phyloP scores from a whole-genome alignment of 2,888 invertebrate species.

The Zygaena filipendulae region DNA sequence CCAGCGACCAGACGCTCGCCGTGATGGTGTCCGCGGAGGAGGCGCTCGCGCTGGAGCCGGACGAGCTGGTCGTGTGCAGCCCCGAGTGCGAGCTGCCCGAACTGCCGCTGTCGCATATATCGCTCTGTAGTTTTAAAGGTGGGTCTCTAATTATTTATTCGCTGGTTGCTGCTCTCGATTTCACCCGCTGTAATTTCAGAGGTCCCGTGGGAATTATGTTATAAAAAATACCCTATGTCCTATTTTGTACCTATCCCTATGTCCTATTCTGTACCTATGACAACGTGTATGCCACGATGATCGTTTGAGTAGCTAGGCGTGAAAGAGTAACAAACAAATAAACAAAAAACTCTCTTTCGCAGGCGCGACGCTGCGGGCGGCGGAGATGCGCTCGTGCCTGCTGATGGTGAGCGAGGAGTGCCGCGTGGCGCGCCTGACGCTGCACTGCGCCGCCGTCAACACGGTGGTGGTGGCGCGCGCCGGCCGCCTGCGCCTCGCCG shows the following conservation, averaged over 20 bases:
- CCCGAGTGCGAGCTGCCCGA: slow-evolving; percentile 41
- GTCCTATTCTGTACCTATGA: no score
- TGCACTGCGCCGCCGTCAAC: slow-evolving; percentile 39
- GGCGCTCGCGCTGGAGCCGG: slow-evolving; percentile 40
- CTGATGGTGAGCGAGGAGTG: slow-evolving; percentile 41
- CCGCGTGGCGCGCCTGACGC: slow-evolving; percentile 27
- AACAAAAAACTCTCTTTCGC: no score
- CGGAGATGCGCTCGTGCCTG: slow-evolving; percentile 47
- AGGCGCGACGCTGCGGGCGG: slow-evolving; percentile 38
- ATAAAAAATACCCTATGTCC: no score
- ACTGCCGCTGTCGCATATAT: slow-evolving; percentile 41
- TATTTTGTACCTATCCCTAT: no score
- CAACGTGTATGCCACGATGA: no score
- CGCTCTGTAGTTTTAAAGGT: slow-evolving; percentile 47
- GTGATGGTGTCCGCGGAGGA: slow-evolving; percentile 47
- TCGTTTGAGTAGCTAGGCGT: no score
- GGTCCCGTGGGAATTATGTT: no score
- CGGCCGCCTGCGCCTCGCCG: slow-evolving; percentile 28
- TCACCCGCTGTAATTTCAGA: no score
- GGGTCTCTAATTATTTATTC: no score
- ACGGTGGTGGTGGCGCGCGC: slow-evolving; percentile 35
- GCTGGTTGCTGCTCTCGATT: no score
- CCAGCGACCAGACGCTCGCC: slow-evolving; percentile 33
- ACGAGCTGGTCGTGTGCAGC: slow-evolving; percentile 45
- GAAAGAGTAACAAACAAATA: no score